Evolutionary conservation across 2,888 invertebrate genomes (phyloP), one percentile per base, ranked within the genome.

Genomic region (Ecliptopera silaceata): DNA sequence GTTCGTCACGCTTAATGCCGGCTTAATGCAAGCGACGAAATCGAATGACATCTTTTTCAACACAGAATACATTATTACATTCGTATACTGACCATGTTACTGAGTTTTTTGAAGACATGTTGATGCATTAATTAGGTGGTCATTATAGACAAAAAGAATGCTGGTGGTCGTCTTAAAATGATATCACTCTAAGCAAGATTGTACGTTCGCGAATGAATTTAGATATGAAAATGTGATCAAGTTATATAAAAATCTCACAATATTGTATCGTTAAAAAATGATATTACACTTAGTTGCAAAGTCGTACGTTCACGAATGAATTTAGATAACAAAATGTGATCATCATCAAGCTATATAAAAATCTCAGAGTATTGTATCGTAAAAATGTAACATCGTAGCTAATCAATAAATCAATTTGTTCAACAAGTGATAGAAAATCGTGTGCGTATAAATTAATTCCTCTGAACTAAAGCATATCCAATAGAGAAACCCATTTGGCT

Each of bases 1-100:
- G 75, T 68, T 67, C 75, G 89, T 89, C 89, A 91, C 90, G 89
- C 86, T 80, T 76, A 56, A 42, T 22, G 26, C 22, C 69, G 65
- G 68, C 70, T 74, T 78, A 66, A 72, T 73, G 73, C 75, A 74
- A 70, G 69, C 70, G 63, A 59, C 65, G 68, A 70, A 59, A 75
- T 65, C 78, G 77, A 82, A 84, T 80, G 79, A 80, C 76, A 74
- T 71, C 64, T 72, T 74, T 61, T 75, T 77, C 69, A 71, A 66
- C 66, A 61, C 22, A n/a, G 20, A 15, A 20, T 64, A 58, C 64
- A 74, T 72, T 65, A 72, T 71, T 71, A 65, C 73, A 64, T 46
- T 71, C 66, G 55, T 56, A 49, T 49, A 55, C 49, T 56, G 62
- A 49, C 56, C 55, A 62, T 59, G 52, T 57, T 41, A 56, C 51